A percentile compares a stretch with the other conserved stretches of the same genome.
Evolutionary conservation across 2,888 invertebrate species (phyloP).

Genomic region (Geotrupes spiniger): DNA sequence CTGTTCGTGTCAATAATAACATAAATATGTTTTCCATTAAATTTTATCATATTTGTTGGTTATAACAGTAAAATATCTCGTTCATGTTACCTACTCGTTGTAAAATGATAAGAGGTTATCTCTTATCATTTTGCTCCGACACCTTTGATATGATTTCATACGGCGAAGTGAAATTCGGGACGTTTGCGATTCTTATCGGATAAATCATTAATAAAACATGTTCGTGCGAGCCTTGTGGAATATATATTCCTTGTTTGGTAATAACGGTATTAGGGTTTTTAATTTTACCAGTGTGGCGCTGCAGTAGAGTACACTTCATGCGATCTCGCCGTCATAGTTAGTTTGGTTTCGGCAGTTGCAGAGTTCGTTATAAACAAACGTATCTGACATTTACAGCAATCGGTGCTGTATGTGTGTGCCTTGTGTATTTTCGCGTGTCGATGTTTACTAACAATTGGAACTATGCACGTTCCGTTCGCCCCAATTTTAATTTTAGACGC

Average conservation of each 20-base stretch:
- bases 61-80: too few species aligned
- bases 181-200: not conserved
- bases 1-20: too few species aligned
- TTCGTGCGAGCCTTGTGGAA: too few species aligned
- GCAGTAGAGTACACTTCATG: conserved; percentile 18
- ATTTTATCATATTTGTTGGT: too few species aligned
- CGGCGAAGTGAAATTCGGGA: not conserved
- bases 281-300: conserved; percentile 29
- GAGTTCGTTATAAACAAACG: conserved; percentile 17
- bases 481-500: not conserved
- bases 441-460: too few species aligned
- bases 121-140: not conserved
- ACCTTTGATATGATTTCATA: not conserved
- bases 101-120: too few species aligned
- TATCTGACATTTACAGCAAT: not conserved
- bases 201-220: not conserved
- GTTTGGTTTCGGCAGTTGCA: conserved; percentile 22
- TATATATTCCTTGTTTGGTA: conserved; percentile 30
- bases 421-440: too few species aligned
- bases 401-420: not conserved
- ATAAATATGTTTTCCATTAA: too few species aligned
- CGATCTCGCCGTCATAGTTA: conserved; percentile 16
- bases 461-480: too few species aligned
- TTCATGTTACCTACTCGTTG: too few species aligned
- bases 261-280: conserved; percentile 36